phyloP scores from a whole-genome alignment of 2,113 vertebrate species.

The Desmodus rotundus region DNA sequence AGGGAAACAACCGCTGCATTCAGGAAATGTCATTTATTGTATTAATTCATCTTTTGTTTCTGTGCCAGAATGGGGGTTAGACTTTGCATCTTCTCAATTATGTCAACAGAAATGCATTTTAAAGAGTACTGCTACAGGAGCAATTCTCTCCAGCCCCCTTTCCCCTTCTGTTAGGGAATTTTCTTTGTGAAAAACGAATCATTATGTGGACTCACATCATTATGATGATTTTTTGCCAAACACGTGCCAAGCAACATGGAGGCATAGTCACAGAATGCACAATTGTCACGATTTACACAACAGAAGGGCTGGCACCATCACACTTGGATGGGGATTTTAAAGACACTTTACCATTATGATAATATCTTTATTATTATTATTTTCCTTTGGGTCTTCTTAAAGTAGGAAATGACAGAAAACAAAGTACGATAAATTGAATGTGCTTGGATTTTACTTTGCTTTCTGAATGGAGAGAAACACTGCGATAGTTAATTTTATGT shows the following conservation, averaged over 20 bases:
- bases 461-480: neutral
- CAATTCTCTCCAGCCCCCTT: neutral
- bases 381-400: neutral
- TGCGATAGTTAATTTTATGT: neutral
- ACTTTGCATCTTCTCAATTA: neutral
- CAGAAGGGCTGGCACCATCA: neutral
- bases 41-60: slow-evolving; percentile 29
- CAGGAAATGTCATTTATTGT: neutral
- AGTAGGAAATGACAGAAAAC: neutral
- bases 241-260: neutral
- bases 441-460: neutral
- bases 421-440: neutral
- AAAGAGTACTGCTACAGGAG: neutral
- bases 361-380: neutral
- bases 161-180: neutral
- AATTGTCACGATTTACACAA: neutral
- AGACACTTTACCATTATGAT: neutral
- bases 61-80: neutral
- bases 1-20: neutral
- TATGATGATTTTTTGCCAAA: neutral
- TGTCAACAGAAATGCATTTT: neutral
- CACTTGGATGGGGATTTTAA: neutral
- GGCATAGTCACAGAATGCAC: neutral
- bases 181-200: neutral
- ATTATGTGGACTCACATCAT: neutral